phyloP scores from a whole-genome alignment of 2,113 vertebrate genomes.

The Labeo rohita region DNA sequence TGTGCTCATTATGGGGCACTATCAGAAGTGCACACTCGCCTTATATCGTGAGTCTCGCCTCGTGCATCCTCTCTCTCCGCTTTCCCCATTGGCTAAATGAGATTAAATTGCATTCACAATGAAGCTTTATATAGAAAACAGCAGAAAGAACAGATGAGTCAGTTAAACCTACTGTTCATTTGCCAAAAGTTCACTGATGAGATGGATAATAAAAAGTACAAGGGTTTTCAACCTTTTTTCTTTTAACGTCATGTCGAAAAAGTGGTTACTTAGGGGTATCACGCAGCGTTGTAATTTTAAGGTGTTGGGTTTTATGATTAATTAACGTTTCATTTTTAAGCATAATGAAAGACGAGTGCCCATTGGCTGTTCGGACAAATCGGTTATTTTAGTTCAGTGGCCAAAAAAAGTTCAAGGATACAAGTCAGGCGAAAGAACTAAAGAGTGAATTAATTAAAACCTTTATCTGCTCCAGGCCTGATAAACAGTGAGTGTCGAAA shows the following conservation, averaged over 20 bases:
- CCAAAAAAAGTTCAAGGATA: background rate
- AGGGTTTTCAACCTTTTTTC: background rate
- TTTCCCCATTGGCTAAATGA: slow-evolving; percentile 41
- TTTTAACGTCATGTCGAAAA: background rate
- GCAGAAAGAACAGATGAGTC: slow-evolving; percentile 3
- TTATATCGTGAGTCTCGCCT: slow-evolving; percentile 43
- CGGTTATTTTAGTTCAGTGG: background rate
- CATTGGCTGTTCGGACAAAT: background rate
- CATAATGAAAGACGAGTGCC: background rate
- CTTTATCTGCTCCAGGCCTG: slow-evolving; percentile 46
- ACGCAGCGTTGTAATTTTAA: background rate
- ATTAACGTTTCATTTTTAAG: background rate
- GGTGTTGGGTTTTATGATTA: too few relatives aligned
- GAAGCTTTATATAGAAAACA: slow-evolving; percentile 39
- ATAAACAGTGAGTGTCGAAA: slow-evolving; percentile 43
- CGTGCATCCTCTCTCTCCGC: slow-evolving; percentile 21
- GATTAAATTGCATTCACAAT: slow-evolving; percentile 43
- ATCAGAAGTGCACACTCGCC: slow-evolving; percentile 27
- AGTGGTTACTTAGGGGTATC: background rate
- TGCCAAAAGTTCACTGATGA: slow-evolving; percentile 1
- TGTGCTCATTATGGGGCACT: slow-evolving; percentile 43
- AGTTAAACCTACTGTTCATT: background rate
- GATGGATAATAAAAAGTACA: background rate
- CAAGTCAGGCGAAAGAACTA: background rate
- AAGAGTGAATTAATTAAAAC: background rate